phyloP scores from a whole-genome alignment of 2,113 vertebrate species.

The Fulmarus glacialis region DNA sequence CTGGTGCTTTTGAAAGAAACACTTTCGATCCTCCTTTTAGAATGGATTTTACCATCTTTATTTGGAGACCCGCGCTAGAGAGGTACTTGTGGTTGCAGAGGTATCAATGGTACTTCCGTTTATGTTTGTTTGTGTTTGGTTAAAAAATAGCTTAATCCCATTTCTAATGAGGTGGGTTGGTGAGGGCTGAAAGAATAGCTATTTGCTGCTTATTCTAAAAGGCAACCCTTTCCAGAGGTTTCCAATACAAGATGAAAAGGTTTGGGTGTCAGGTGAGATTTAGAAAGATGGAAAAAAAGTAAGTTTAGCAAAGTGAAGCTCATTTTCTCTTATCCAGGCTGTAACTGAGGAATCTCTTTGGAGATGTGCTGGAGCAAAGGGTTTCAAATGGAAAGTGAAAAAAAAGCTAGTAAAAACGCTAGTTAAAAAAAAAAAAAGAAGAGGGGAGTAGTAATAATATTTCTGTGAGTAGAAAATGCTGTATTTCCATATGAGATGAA shows the following conservation, averaged over 20 bases:
- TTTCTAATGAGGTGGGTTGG: not conserved
- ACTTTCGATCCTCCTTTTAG: not conserved
- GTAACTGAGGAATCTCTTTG: not conserved
- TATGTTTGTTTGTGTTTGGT: not conserved
- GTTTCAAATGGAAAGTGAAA: not conserved
- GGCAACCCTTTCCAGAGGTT: not conserved
- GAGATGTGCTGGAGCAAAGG: not conserved
- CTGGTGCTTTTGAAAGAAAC: not conserved
- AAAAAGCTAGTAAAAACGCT: not conserved
- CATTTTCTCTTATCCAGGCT: not conserved
- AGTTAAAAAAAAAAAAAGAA: not conserved
- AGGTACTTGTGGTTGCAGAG: not conserved
- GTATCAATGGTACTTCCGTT: not conserved
- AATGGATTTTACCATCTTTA: not conserved
- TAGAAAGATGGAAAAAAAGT: not conserved
- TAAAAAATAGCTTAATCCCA: conserved; percentile 4
- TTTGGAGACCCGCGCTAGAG: not conserved
- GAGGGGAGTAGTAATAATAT: not conserved
- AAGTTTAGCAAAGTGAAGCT: not conserved
- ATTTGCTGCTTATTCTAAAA: not conserved
- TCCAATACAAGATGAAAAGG: not conserved
- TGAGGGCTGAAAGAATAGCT: not conserved
- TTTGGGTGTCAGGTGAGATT: not conserved
- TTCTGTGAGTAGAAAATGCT: not conserved
- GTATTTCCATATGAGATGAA: not conserved